Percentiles rank a stretch among this genome's conserved stretches.
phyloP scores from a whole-genome alignment of 2,797 vertebrate species.

The Balearica regulorum region DNA sequence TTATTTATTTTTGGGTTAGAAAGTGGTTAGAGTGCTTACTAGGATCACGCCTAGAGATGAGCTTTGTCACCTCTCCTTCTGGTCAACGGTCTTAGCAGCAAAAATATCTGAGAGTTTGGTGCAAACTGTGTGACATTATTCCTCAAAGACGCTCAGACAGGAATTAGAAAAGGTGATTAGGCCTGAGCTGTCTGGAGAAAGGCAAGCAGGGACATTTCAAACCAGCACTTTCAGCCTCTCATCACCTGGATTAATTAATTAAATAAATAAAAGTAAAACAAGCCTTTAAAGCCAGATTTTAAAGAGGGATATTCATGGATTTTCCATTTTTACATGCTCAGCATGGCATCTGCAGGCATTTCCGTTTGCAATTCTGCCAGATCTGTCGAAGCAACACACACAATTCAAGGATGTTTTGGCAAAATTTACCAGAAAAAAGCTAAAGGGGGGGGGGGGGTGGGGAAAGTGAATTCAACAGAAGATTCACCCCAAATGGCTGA shows the following conservation, averaged over 20 bases:
- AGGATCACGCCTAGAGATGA: neutral
- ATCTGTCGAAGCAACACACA: neutral
- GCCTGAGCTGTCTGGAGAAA: neutral
- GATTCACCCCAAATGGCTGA: neutral
- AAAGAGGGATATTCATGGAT: neutral
- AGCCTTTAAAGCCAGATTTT: neutral
- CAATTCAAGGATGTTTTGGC: neutral
- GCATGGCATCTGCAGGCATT: neutral
- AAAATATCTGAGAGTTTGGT: neutral
- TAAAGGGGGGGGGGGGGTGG: neutral
- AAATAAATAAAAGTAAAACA: neutral
- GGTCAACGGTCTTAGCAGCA: neutral
- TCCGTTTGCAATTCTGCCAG: neutral
- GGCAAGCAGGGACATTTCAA: neutral
- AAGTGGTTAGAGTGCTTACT: neutral
- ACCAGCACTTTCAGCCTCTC: neutral
- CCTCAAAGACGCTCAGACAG: neutral
- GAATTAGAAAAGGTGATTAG: neutral
- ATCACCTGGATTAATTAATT: neutral
- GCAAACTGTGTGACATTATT: neutral
- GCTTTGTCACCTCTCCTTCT: neutral
- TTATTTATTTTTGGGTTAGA: neutral
- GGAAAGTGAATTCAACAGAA: neutral
- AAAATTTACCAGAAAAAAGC: neutral
- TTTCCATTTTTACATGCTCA: neutral